Base-by-base conservation (phyloP, 2,797 vertebrate genomes). In the Melanotaenia maccullochi region DNA sequence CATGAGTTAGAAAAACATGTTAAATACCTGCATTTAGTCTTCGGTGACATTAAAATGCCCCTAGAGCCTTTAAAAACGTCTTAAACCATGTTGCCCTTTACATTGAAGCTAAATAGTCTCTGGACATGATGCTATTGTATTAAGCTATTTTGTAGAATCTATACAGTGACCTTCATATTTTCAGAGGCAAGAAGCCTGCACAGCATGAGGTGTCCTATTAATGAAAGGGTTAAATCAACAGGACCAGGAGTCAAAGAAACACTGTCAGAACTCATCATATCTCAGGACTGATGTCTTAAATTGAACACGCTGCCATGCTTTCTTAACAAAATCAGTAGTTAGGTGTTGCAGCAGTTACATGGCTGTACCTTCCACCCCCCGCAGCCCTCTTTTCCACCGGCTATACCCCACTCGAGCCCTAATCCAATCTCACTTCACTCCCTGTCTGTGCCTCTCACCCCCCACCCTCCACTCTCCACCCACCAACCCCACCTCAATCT, bases 401-500 rank as follows among this genome's bases (percentile, higher is more conserved):
- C 66, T 57, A 65, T 56, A 32, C 81, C 73, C 70, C 73, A 68
- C 68, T 65, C 77, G 1, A 30, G 68, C 71, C 73, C 22, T 87
- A 89, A 89, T 89, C 89, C 75, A 55, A 71, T 66, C 79, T 68
- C 63, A 35, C 75, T 51, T 63, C 64, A 71, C 78, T 68, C 57
- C 59, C 81, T 4, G 55, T 74, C 75, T 68, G 65, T 22, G 7
- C 55, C 58, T 3, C 28, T 22, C 24, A 47, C 20, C 42, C n/a
- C 13, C 49, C 42, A 32, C 16, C 3, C 9, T 33, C 32, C 28
- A 28, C 28, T 28, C 71, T 5, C 56, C 35, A 0, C 63, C 56
- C 38, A 28, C 65, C 56, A 66, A 69, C 78, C 67, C 44, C 66
- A 47, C 65, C 78, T 74, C 59, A 66, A 92, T 91, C 88, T 93